These are phyloP conservation scores for Melanotus villosus DNA, from an alignment of 2,888 invertebrate genomes.

Conservation along the genomic window DNA sequence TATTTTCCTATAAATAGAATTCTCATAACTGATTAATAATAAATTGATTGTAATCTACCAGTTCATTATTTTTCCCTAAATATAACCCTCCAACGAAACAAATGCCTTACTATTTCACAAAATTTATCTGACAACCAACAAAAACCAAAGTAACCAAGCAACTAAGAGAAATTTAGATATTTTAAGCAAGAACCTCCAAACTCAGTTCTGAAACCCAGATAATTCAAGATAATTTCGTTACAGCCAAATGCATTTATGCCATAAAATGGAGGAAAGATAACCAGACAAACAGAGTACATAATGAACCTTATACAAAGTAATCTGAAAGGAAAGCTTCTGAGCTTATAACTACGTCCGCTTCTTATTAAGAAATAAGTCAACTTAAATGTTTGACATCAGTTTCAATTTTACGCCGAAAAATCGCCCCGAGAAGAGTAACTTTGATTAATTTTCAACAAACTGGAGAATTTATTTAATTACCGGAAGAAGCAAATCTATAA, in stretches of 20 bases:
- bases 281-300: constrained; percentile 1
- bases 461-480: constrained; percentile 7
- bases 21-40: too few species aligned
- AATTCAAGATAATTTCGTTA: constrained; percentile 14
- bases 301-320: constrained; percentile 1
- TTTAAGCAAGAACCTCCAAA: too few species aligned
- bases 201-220: too few species aligned
- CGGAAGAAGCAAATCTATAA: constrained; percentile 8
- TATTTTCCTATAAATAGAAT: too few species aligned
- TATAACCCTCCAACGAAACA: too few species aligned
- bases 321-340: constrained; percentile 4
- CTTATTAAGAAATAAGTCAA: constrained; percentile 14
- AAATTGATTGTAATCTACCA: too few species aligned
- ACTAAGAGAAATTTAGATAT: too few species aligned
- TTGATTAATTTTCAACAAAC: background rate
- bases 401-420: constrained; percentile 9
- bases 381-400: constrained; percentile 4
- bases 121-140: too few species aligned
- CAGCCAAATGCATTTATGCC: constrained; percentile 17
- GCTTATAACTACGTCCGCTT: background rate
- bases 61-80: too few species aligned
- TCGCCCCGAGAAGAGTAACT: background rate
- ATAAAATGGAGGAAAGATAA: constrained; percentile 3
- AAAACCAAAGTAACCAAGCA: too few species aligned
- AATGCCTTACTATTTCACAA: too few species aligned